phyloP scores from a whole-genome alignment of 2,113 vertebrate species.

The Halcyon senegalensis region DNA sequence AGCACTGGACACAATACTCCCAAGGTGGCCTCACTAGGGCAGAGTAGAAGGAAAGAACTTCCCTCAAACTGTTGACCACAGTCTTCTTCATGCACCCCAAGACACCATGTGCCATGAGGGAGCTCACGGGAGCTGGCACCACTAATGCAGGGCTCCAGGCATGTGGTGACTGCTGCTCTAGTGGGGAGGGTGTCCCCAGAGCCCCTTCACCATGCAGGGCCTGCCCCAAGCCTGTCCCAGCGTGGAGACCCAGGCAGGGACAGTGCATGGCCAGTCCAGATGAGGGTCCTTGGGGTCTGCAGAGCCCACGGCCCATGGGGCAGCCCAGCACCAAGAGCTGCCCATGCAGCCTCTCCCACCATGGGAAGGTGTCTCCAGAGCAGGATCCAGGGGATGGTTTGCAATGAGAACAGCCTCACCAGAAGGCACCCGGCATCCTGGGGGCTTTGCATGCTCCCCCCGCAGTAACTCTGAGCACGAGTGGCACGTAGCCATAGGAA shows the following conservation, averaged over 20 bases:
- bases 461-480: background rate
- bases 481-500: conserved; percentile 46
- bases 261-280: background rate
- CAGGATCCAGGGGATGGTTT: background rate
- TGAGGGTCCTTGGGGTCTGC: accelerated
- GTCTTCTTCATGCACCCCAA: no score
- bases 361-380: background rate
- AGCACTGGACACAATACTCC: no score
- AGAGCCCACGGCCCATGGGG: accelerated
- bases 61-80: no score
- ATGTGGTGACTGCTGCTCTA: background rate
- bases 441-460: background rate
- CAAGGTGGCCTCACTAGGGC: no score
- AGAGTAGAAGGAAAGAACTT: no score
- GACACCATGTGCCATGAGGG: background rate
- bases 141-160: background rate
- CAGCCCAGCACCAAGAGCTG: background rate
- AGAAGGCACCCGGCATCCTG: background rate
- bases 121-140: background rate
- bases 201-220: background rate
- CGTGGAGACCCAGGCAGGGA: background rate
- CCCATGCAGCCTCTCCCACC: background rate
- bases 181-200: background rate
- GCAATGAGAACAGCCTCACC: background rate
- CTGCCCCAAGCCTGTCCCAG: background rate